A percentile compares a stretch with the other conserved stretches of the same genome.
These are phyloP conservation scores for Tetrao urogallus DNA, from an alignment of 2,113 vertebrate species.

Conservation along the genomic window DNA sequence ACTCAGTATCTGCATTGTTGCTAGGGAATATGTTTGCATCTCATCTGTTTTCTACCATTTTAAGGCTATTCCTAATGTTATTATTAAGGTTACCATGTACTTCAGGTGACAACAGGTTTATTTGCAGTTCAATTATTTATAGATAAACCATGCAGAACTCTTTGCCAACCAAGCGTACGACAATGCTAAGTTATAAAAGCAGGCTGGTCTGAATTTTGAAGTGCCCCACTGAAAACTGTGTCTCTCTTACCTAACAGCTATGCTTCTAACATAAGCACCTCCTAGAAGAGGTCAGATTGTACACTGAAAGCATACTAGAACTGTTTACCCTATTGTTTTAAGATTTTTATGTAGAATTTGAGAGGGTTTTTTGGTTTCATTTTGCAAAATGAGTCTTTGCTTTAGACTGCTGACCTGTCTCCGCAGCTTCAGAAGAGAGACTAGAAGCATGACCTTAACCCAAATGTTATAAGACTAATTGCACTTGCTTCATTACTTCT, in stretches of 20 bases:
- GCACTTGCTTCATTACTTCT: neutral
- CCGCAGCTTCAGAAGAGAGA: neutral
- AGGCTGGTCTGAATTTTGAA: neutral
- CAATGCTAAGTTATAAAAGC: neutral
- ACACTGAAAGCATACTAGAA: neutral
- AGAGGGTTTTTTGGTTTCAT: neutral
- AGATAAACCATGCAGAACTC: neutral
- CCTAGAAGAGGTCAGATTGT: neutral
- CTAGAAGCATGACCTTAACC: rapidly evolving
- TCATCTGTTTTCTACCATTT: neutral
- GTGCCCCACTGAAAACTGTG: neutral
- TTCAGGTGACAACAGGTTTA: neutral
- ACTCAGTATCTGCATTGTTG: constrained; percentile 13
- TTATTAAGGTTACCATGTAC: neutral
- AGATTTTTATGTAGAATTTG: neutral
- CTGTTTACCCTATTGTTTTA: neutral
- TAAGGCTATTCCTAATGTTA: neutral
- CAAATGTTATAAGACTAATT: neutral
- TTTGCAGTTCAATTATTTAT: neutral
- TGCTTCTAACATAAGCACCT: neutral
- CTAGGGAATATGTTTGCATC: neutral
- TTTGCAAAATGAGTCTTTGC: neutral
- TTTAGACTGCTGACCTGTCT: neutral
- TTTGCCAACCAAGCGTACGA: neutral
- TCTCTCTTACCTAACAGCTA: neutral